Base-by-base conservation (phyloP, 2,113 vertebrate species). In the Tychaedon coryphoeus region DNA sequence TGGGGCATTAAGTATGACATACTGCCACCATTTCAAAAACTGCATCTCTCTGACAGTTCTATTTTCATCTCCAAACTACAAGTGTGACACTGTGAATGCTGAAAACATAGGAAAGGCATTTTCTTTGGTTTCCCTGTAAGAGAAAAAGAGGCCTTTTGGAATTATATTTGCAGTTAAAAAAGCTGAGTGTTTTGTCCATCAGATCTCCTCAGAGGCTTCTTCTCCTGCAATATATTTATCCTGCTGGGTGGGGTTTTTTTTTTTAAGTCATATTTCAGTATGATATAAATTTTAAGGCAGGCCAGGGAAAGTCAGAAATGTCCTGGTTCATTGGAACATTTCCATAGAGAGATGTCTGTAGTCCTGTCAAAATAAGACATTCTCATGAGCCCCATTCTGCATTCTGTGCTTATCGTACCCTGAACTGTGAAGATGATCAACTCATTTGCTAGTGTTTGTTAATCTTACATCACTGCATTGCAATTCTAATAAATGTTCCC, bases 151-250 rank as follows among this genome's bases (percentile, higher is more conserved):
- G 14, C 9, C 33, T 69, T 92, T 92, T 65, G 14, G 12, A 72
- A 67, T 70, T 45, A 43, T 22, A 31, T 17, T 77, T 86, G 34
- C 14, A 74, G 53, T 84, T 22, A 77, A 51, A 87, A 36, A 42
- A 24, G 28, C 7, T 0, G 0, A 51, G n/a, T 22, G 4, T 75
- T 88, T 84, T 64, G 28, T 34, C 29, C 38, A 78, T 64, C 73
- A 84, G 38, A 34, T 12, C 45, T 83, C 26, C 53, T 82, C n/a
- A 75, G 54, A 76, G 19, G 6, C 57, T n/a, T 87, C 6, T 77
- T 56, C 28, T 65, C 25, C 74, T 79, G 45, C 50, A 62, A 78
- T 62, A 38, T 26, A 61, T 66, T 8, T 65, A 58, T 73, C 40
- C 11, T 85, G 3, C 19, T 70, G 14, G 7, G 43, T 61, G 29